These are phyloP conservation scores for Tenthredo mesomela DNA, from an alignment of 2,888 invertebrate genomes.

Conservation along the genomic window DNA sequence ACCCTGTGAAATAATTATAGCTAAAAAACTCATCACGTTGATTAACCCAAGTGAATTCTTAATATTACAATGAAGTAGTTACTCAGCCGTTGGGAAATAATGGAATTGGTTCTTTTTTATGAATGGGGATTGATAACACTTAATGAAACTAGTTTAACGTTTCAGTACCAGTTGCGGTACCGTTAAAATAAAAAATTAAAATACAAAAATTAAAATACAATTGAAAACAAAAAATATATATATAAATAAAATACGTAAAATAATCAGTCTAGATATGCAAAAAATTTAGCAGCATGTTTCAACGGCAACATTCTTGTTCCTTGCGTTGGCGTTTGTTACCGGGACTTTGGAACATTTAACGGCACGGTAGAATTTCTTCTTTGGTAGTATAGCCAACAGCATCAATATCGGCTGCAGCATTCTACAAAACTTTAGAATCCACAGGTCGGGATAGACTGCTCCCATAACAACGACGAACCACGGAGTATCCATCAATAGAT, in stretches of 20 bases:
- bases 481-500: constrained; percentile 69
- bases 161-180: neutral
- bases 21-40: neutral
- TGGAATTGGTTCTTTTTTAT: neutral
- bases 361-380: constrained; percentile 57
- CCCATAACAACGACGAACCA: constrained; percentile 68
- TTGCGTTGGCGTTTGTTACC: neutral
- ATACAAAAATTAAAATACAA: neutral
- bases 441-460: constrained; percentile 66
- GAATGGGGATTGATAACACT: neutral
- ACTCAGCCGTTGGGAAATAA: neutral
- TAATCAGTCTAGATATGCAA: neutral
- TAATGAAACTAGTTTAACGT: neutral
- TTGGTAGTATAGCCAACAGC: constrained; percentile 67
- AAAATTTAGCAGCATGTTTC: constrained; percentile 25
- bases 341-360: constrained; percentile 33
- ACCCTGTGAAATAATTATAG: neutral
- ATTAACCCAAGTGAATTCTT: neutral
- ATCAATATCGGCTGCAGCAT: constrained; percentile 69
- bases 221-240: neutral
- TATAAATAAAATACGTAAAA: neutral
- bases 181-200: neutral
- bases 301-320: neutral
- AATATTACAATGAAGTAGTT: neutral
- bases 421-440: constrained; percentile 69